Evolutionary conservation across 2,113 vertebrate genomes (phyloP).

Genomic region (Hippocampus guttulatus): DNA sequence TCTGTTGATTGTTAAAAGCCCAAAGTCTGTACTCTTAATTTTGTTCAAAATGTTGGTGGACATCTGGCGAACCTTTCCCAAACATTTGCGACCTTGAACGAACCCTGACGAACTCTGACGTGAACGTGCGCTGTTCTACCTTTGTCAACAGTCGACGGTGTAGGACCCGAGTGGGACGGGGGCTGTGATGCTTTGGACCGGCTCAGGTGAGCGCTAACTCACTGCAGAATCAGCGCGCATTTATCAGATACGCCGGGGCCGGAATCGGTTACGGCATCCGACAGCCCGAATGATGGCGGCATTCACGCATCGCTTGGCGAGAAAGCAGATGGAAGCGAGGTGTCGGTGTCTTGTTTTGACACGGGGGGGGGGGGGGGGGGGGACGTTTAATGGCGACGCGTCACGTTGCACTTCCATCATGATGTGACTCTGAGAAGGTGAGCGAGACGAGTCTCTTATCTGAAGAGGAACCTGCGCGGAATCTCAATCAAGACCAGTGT

Average conservation of each 20-base stretch:
- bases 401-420: slow-evolving; percentile 31
- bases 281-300: slow-evolving; percentile 10
- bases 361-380: not conserved
- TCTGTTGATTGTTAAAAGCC: no score
- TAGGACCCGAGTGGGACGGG: no score
- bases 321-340: not conserved
- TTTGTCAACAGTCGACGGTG: no score
- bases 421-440: slow-evolving; percentile 11
- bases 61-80: no score
- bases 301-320: slow-evolving; percentile 6
- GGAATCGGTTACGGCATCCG: not conserved
- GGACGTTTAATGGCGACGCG: not conserved
- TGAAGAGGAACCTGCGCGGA: slow-evolving; percentile 7
- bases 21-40: no score
- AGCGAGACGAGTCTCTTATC: slow-evolving; percentile 14
- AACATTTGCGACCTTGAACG: no score
- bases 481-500: slow-evolving; percentile 7
- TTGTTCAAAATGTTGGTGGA: no score
- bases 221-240: not conserved
- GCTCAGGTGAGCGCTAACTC: slow-evolving; percentile 1
- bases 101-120: no score
- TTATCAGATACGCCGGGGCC: not conserved
- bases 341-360: not conserved
- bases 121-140: no score
- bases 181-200: no score